Percentiles rank a stretch among this genome's conserved stretches.
phyloP scores from a whole-genome alignment of 2,113 vertebrate species.

The Rafetus swinhoei region DNA sequence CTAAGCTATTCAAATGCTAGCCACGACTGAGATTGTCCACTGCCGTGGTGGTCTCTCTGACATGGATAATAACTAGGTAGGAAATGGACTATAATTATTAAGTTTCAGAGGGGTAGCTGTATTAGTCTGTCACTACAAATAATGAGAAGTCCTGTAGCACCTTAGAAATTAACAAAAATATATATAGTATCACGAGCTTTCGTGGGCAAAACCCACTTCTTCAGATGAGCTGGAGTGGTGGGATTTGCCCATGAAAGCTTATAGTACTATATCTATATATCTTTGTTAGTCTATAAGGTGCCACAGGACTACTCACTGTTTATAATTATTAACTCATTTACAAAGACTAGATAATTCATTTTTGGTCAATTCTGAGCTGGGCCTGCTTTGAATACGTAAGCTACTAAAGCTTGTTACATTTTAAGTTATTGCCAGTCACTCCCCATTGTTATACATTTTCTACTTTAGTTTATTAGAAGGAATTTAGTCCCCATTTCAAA shows the following conservation, averaged over 20 bases:
- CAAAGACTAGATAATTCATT: not conserved
- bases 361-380: not conserved
- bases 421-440: not conserved
- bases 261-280: too few species aligned
- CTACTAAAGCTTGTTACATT: not conserved
- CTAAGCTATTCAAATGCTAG: not conserved
- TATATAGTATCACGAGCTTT: too few species aligned
- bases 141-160: too few species aligned
- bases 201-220: too few species aligned
- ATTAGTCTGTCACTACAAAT: too few species aligned
- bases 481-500: not conserved
- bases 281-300: too few species aligned
- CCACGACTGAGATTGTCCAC: not conserved
- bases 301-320: too few species aligned
- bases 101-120: too few species aligned
- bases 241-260: too few species aligned
- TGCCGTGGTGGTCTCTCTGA: not conserved
- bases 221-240: too few species aligned
- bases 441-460: not conserved
- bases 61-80: rapidly evolving
- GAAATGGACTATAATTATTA: not conserved
- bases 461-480: not conserved
- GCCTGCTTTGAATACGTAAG: not conserved
- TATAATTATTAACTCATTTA: rapidly evolving
- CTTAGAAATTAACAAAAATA: too few species aligned